Conservation (phyloP, 2,113 vertebrate species). For the Pollachius pollachius region DNA sequence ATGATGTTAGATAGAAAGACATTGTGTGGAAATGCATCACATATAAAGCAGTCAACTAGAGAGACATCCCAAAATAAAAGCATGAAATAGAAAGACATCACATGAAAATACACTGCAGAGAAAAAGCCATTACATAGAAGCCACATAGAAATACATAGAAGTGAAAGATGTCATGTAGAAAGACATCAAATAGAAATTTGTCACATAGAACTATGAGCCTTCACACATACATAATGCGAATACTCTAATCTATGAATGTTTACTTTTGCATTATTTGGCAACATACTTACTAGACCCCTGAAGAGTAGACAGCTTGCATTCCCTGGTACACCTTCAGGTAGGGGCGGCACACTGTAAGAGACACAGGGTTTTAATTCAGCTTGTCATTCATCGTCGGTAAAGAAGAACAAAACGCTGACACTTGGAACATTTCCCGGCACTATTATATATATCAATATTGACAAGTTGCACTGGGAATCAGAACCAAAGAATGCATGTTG, state of each 20-base stretch:
- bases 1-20: too few species aligned
- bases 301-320: constrained; percentile 91
- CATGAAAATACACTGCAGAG: too few species aligned
- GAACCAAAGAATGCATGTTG: background rate
- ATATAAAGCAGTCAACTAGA: too few species aligned
- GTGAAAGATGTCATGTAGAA: too few species aligned
- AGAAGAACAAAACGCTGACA: background rate
- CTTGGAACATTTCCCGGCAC: background rate
- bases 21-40: too few species aligned
- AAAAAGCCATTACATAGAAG: too few species aligned
- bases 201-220: too few species aligned
- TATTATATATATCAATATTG: background rate
- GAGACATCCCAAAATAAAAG: too few species aligned
- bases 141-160: too few species aligned
- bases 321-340: constrained; percentile 95
- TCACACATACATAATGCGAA: too few species aligned
- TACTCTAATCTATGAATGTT: background rate
- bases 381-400: background rate
- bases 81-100: too few species aligned
- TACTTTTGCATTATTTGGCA: background rate
- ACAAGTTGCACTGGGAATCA: background rate
- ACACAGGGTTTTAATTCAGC: constrained; percentile 12
- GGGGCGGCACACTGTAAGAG: constrained; percentile 81
- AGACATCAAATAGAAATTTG: too few species aligned
- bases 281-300: constrained; percentile 90